Conservation (phyloP, 2,113 vertebrate species). For the Myrmophylax atrothorax region DNA sequence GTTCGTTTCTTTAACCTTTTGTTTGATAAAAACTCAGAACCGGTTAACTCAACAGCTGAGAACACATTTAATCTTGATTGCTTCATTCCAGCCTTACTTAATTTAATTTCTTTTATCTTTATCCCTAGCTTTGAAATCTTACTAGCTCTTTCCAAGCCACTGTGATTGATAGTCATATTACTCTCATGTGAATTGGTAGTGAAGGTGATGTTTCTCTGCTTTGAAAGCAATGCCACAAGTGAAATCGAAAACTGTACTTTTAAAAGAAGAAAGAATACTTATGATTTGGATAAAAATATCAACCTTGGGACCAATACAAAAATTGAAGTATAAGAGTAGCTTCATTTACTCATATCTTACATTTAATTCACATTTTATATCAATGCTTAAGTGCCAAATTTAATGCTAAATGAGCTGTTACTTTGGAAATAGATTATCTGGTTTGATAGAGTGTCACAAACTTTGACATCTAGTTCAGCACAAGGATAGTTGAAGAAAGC, state of each 20-base stretch:
- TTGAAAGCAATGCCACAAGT: conserved; percentile 59
- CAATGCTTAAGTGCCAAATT: conserved; percentile 49
- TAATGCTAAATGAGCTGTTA: conserved; percentile 60
- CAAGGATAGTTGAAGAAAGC: neutral
- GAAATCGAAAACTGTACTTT: conserved; percentile 44
- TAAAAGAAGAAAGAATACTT: conserved; percentile 12
- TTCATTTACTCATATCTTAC: conserved; percentile 29
- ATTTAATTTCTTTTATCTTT: conserved; percentile 72
- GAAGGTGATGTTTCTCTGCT: conserved; percentile 62
- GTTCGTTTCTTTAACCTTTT: conserved; percentile 47
- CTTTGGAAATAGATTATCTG: conserved; percentile 55
- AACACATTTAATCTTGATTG: conserved; percentile 66
- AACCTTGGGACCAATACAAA: conserved; percentile 10
- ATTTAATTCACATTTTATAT: conserved; percentile 67
- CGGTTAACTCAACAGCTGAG: conserved; percentile 51
- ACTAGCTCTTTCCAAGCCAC: conserved; percentile 43
- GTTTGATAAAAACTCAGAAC: conserved; percentile 27
- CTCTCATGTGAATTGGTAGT: conserved; percentile 60
- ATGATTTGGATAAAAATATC: conserved; percentile 38
- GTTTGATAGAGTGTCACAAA: conserved; percentile 30
- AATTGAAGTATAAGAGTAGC: neutral
- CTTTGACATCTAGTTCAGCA: conserved; percentile 3
- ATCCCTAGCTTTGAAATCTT: conserved; percentile 59
- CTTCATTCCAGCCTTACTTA: conserved; percentile 63
- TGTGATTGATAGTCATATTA: conserved; percentile 64